Conservation (phyloP, 2,888 invertebrate species). For the Drosophila villosipedis region DNA sequence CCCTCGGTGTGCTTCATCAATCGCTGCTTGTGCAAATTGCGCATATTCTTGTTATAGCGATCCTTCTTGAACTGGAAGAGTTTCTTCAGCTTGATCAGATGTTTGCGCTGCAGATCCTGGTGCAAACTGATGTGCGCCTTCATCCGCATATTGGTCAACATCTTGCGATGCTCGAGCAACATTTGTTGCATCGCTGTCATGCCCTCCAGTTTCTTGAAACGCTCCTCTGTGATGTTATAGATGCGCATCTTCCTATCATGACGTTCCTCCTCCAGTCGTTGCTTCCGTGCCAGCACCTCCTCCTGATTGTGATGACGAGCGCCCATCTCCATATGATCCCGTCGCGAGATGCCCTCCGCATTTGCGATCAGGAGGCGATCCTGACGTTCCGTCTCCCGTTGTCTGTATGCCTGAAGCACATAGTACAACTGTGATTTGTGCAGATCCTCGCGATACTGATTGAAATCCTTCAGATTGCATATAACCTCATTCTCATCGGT, state of each 20-base stretch:
- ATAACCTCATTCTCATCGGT: slow-evolving; percentile 88
- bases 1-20: slow-evolving; percentile 56
- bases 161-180: slow-evolving; percentile 71
- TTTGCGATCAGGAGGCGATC: slow-evolving; percentile 80
- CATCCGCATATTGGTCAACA: slow-evolving; percentile 70
- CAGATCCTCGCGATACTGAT: slow-evolving; percentile 88
- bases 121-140: slow-evolving; percentile 69
- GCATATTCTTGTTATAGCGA: slow-evolving; percentile 74
- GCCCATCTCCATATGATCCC: slow-evolving; percentile 68
- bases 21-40: slow-evolving; percentile 53
- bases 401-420: slow-evolving; percentile 84
- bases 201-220: slow-evolving; percentile 66
- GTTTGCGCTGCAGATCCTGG: slow-evolving; percentile 78
- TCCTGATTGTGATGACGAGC: slow-evolving; percentile 64
- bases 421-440: slow-evolving; percentile 87
- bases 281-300: slow-evolving; percentile 73
- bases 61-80: slow-evolving; percentile 80
- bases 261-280: slow-evolving; percentile 53
- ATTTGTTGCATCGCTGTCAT: slow-evolving; percentile 58
- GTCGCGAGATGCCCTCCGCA: slow-evolving; percentile 82
- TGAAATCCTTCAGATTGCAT: slow-evolving; percentile 88
- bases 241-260: slow-evolving; percentile 62
- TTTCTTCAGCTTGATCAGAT: slow-evolving; percentile 83
- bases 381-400: slow-evolving; percentile 74
- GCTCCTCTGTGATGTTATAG: slow-evolving; percentile 61